These are phyloP conservation scores for Platycheirus rosarum DNA, from an alignment of 2,888 invertebrate genomes.

Conservation along the genomic window DNA sequence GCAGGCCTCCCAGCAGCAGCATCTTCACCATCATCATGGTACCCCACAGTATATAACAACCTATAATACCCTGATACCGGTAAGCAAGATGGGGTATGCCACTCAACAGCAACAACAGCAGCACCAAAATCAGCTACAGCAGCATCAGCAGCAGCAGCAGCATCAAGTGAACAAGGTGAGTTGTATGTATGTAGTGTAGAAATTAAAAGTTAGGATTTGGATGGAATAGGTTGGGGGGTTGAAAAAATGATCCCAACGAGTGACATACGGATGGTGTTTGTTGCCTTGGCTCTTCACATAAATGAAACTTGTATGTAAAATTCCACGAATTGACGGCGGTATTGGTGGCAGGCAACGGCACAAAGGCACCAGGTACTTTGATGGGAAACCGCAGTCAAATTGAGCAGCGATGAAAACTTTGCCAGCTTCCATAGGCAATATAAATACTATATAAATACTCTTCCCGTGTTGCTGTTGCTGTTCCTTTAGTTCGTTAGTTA, in stretches of 20 bases:
- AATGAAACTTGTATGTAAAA: background rate
- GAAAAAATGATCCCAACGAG: conserved; percentile 4
- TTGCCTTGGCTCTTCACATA: background rate
- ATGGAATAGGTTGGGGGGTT: too few relatives aligned
- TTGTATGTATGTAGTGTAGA: background rate
- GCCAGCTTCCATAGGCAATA: conserved; percentile 28
- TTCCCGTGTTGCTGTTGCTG: conserved; percentile 8
- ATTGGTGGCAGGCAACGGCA: background rate
- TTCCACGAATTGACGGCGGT: conserved; percentile 14
- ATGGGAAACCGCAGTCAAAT: conserved; percentile 64
- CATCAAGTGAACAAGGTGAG: conserved; percentile 79
- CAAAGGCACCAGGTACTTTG: conserved; percentile 4
- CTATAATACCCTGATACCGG: conserved; percentile 82
- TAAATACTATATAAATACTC: too few relatives aligned
- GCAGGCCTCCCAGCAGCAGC: conserved; percentile 72
- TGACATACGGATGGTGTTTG: conserved; percentile 17
- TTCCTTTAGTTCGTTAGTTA: conserved; percentile 23
- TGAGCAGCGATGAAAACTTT: conserved; percentile 57
- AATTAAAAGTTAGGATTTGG: conserved; percentile 7
- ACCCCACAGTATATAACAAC: conserved; percentile 79
- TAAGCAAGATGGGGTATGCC: conserved; percentile 81
- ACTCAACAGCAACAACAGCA: conserved; percentile 76
- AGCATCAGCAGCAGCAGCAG: conserved; percentile 75
- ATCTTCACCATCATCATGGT: conserved; percentile 77
- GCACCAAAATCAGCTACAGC: conserved; percentile 76